phyloP scores from a whole-genome alignment of 1,140 invertebrate genomes.

The Mizuhopecten yessoensis region DNA sequence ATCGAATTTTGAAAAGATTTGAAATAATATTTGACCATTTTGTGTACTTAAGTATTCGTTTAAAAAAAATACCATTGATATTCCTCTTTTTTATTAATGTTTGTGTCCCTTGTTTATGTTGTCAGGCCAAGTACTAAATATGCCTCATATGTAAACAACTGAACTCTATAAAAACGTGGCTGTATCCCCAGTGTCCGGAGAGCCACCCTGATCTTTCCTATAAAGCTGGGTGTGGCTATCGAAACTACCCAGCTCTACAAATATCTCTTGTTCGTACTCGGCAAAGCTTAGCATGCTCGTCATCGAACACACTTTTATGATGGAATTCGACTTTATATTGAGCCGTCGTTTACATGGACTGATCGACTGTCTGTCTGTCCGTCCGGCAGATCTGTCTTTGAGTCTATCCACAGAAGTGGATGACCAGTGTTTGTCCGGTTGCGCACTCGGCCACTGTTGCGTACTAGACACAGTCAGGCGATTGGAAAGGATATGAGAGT shows the following conservation, averaged over 20 bases:
- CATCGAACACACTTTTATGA: slow-evolving; percentile 49
- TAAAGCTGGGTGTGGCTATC: slow-evolving; percentile 19
- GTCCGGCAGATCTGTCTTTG: slow-evolving; percentile 2
- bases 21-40: too few relatives aligned
- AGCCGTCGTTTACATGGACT: neutral
- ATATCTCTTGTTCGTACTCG: slow-evolving; percentile 59
- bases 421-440: slow-evolving; percentile 33
- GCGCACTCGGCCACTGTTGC: slow-evolving; percentile 29
- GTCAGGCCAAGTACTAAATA: too few relatives aligned
- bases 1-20: too few relatives aligned
- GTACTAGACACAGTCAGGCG: neutral
- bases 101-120: too few relatives aligned
- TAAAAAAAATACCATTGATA: too few relatives aligned
- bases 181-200: neutral
- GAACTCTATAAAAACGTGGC: neutral
- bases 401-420: slow-evolving; percentile 22
- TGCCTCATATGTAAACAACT: too few relatives aligned
- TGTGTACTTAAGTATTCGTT: too few relatives aligned
- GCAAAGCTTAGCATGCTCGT: slow-evolving; percentile 61
- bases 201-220: neutral
- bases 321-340: slow-evolving; percentile 52
- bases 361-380: neutral
- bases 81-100: too few relatives aligned
- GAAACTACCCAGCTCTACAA: slow-evolving; percentile 48
- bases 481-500: slow-evolving; percentile 27